These are phyloP conservation scores for Argyrosomus regius DNA, from an alignment of 2,797 vertebrate species.

Conservation along the genomic window DNA sequence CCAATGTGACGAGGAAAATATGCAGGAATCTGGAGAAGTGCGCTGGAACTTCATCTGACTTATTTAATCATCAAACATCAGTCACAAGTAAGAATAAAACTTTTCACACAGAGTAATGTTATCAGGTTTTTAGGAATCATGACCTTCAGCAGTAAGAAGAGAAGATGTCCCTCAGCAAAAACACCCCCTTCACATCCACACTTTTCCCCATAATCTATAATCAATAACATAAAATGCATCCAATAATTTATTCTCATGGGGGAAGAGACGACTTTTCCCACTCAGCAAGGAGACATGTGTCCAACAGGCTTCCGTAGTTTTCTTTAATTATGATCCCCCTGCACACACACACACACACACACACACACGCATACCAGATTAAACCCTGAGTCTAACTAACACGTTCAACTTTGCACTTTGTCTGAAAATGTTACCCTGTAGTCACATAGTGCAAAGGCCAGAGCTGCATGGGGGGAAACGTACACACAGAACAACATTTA, in stretches of 20 bases:
- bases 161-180: background rate
- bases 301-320: constrained; percentile 18
- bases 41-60: background rate
- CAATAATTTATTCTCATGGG: constrained; percentile 65
- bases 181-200: background rate
- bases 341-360: background rate
- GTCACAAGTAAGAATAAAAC: background rate
- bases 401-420: background rate
- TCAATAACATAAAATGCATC: constrained; percentile 46
- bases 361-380: constrained; percentile 15
- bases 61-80: background rate
- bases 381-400: constrained; percentile 47
- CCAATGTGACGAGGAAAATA: background rate
- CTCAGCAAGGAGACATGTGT: background rate
- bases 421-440: constrained; percentile 69
- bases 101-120: background rate
- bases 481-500: background rate
- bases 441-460: constrained; percentile 70
- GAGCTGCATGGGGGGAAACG: constrained; percentile 17
- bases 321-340: background rate
- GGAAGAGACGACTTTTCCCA: background rate
- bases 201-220: constrained; percentile 14
- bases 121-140: background rate
- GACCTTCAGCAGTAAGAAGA: background rate
- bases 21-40: background rate